A percentile compares a stretch with the other conserved stretches of the same genome.
These are phyloP conservation scores for Anthoscopus minutus DNA, from an alignment of 2,113 vertebrate genomes.

Conservation along the genomic window DNA sequence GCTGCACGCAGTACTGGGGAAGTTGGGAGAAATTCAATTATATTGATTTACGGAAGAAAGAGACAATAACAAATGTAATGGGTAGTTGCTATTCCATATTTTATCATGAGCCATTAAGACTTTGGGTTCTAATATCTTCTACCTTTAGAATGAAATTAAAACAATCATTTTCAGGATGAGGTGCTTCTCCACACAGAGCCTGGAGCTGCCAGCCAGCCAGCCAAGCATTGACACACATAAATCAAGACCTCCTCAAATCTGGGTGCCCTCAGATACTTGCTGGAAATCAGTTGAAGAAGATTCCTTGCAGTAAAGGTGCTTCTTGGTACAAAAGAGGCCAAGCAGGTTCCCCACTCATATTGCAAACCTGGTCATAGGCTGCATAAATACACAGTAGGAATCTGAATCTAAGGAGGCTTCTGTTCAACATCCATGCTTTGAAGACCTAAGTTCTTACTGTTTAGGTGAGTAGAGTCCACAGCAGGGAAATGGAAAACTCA, in stretches of 20 bases:
- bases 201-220: slow-evolving; percentile 6
- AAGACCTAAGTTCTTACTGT: not conserved
- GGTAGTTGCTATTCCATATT: slow-evolving; percentile 53
- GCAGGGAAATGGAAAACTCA: not conserved
- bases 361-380: not conserved
- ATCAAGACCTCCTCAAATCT: slow-evolving; percentile 1
- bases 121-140: slow-evolving; percentile 35
- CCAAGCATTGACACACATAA: not conserved
- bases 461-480: not conserved
- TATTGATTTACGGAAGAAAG: slow-evolving; percentile 48
- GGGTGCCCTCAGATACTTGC: not conserved
- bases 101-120: slow-evolving; percentile 46
- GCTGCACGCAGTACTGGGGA: slow-evolving; percentile 1
- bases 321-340: not conserved
- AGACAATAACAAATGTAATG: slow-evolving; percentile 60
- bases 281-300: not conserved
- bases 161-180: slow-evolving; percentile 42
- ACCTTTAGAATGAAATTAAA: slow-evolving; percentile 60
- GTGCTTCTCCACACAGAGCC: not conserved
- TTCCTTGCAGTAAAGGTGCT: not conserved
- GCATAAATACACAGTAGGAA: not conserved
- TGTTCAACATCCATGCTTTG: not conserved
- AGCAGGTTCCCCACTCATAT: not conserved
- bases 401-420: not conserved
- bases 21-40: slow-evolving; percentile 59